Percentiles rank a stretch among this genome's conserved stretches.
phyloP scores from a whole-genome alignment of 2,797 vertebrate species.

The Enteromius argenteus region DNA sequence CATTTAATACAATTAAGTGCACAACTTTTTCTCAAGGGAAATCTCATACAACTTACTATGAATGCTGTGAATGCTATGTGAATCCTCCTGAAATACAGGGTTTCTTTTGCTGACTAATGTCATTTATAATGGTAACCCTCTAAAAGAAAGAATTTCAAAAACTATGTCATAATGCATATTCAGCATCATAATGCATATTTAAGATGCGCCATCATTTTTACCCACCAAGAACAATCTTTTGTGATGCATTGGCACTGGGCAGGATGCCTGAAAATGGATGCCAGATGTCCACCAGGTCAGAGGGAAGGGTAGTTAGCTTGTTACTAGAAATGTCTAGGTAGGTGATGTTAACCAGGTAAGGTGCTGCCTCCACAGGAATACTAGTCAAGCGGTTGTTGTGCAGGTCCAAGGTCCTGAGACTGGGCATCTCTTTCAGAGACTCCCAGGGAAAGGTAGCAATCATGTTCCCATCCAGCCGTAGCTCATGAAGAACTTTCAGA shows the following conservation, averaged over 20 bases:
- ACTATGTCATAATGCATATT: not conserved
- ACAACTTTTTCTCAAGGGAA: not conserved
- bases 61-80: not conserved
- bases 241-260: constrained; percentile 69
- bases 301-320: constrained; percentile 87
- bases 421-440: constrained; percentile 89
- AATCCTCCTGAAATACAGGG: not conserved
- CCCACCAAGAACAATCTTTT: constrained; percentile 91
- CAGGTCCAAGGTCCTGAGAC: constrained; percentile 87
- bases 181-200: not conserved
- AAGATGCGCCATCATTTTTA: not conserved
- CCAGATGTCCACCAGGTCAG: constrained; percentile 94
- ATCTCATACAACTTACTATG: not conserved
- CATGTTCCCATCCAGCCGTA: constrained; percentile 92
- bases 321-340: constrained; percentile 97
- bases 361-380: constrained; percentile 82
- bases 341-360: constrained; percentile 85
- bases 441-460: constrained; percentile 92
- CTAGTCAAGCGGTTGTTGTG: constrained; percentile 90
- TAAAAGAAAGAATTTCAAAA: not conserved
- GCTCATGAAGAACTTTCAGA: constrained; percentile 90
- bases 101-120: not conserved
- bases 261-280: constrained; percentile 80
- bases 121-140: not conserved
- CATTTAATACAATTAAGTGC: not conserved